These are phyloP conservation scores for Leiothrix lutea DNA, from an alignment of 2,113 vertebrate species.

Conservation along the genomic window DNA sequence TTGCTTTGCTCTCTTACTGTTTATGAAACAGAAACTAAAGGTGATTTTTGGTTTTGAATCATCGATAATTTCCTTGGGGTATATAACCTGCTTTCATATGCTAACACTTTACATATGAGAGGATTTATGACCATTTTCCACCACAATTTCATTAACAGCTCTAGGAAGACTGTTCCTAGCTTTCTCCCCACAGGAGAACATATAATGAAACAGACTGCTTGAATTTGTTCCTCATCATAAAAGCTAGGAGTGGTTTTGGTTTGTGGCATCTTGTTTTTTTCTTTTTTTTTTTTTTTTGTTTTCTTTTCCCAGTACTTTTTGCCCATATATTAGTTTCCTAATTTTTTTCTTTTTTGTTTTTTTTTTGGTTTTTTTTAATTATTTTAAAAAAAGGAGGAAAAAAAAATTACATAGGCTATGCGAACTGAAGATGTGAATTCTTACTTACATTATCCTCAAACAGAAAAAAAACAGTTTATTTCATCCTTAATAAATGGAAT, in stretches of 20 bases:
- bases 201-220: background rate
- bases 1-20: background rate
- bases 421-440: background rate
- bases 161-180: background rate
- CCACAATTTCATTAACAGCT: background rate
- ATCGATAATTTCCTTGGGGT: background rate
- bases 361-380: background rate
- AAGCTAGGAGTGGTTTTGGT: background rate
- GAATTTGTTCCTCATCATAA: background rate
- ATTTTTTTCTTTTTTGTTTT: rapidly evolving
- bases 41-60: background rate
- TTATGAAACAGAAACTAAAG: background rate
- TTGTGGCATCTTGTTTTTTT: rapidly evolving
- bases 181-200: background rate
- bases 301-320: background rate
- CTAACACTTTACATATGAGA: background rate
- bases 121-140: background rate
- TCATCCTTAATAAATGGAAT: background rate
- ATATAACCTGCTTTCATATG: background rate
- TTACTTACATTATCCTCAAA: background rate
- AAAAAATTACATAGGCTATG: background rate
- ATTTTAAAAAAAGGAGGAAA: background rate
- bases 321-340: background rate
- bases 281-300: background rate
- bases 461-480: background rate